Percentiles rank a stretch among this genome's conserved stretches.
Conservation (phyloP, 2,113 vertebrate species). For the Anarhynchus alexandrinus region DNA sequence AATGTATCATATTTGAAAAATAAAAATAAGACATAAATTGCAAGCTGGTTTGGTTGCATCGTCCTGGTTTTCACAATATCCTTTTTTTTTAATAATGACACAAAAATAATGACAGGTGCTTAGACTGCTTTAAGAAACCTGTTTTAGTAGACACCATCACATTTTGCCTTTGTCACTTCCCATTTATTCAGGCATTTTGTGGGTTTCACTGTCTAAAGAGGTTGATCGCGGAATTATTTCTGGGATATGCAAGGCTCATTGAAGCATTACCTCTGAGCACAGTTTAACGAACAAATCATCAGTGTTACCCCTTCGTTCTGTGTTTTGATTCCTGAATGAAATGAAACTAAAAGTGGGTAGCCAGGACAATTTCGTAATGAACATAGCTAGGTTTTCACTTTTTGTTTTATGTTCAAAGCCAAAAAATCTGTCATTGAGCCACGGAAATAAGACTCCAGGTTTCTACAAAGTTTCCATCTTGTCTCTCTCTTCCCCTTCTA, state of each 20-base stretch:
- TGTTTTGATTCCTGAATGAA: neutral
- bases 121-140: neutral
- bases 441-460: neutral
- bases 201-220: neutral
- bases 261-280: neutral
- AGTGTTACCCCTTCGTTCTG: fast-evolving
- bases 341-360: neutral
- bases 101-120: neutral
- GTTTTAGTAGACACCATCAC: neutral
- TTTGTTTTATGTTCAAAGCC: neutral
- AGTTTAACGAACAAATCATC: neutral
- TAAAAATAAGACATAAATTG: neutral
- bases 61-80: neutral
- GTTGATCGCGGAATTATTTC: neutral
- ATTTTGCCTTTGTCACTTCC: neutral
- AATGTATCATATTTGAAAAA: neutral
- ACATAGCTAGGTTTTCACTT: neutral
- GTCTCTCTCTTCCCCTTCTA: neutral
- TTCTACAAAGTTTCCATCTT: neutral
- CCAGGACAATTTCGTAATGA: neutral
- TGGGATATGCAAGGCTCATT: neutral
- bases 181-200: neutral
- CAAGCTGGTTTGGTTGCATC: neutral
- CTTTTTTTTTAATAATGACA: neutral
- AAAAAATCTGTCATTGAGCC: neutral